These are phyloP conservation scores for Hippocampus barbouri DNA, from an alignment of 2,113 vertebrate species.

Conservation along the genomic window DNA sequence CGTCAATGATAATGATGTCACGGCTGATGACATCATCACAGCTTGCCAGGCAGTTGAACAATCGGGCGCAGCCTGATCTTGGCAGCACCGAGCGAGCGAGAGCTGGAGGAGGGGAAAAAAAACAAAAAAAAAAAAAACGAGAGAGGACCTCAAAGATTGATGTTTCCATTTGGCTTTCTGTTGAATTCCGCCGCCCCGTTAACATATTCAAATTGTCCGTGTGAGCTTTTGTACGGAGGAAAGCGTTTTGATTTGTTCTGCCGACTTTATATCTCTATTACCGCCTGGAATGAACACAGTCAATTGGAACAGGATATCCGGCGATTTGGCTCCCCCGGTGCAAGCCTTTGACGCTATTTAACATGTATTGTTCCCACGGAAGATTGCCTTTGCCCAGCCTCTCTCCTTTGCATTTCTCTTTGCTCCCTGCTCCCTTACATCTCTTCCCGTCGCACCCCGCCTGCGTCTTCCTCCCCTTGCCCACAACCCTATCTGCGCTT, in stretches of 20 bases:
- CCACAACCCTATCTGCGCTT: conserved; percentile 60
- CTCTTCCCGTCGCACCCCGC: conserved; percentile 26
- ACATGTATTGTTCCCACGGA: conserved; percentile 64
- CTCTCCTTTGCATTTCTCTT: conserved; percentile 43
- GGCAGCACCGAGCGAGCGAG: conserved; percentile 45
- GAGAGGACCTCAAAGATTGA: conserved; percentile 49
- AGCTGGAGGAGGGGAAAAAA: not conserved
- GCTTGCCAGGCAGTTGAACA: conserved; percentile 59
- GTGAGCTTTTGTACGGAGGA: conserved; percentile 59
- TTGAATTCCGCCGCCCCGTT: conserved; percentile 60
- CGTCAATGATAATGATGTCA: conserved; percentile 65
- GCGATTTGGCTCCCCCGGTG: conserved; percentile 63
- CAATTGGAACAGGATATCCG: conserved; percentile 62
- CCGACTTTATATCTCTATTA: conserved; percentile 70
- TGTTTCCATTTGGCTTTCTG: conserved; percentile 60
- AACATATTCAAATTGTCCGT: conserved; percentile 63
- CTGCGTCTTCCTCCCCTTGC: conserved; percentile 40
- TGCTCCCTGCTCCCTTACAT: conserved; percentile 22
- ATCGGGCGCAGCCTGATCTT: conserved; percentile 56
- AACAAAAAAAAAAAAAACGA: conserved; percentile 5
- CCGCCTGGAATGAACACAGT: conserved; percentile 60
- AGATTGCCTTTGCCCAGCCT: conserved; percentile 63
- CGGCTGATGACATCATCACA: conserved; percentile 63
- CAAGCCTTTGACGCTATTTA: conserved; percentile 69
- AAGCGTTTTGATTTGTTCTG: conserved; percentile 73